Evolutionary conservation across 1,140 invertebrate species (phyloP).

Genomic region (Pinna nobilis): DNA sequence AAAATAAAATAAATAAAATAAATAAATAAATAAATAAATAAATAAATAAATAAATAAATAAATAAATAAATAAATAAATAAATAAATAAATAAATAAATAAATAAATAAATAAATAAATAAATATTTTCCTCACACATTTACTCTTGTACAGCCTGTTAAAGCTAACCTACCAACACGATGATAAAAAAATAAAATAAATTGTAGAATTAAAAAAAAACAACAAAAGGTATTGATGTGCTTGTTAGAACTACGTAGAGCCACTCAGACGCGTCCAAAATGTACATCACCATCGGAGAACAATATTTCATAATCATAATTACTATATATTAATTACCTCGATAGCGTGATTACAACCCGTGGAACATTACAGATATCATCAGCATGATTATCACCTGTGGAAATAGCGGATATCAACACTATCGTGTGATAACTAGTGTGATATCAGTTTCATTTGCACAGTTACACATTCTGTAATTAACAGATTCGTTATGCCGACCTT

Average conservation of each 20-base stretch:
- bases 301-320: too few relatives aligned
- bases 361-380: too few relatives aligned
- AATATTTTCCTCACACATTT: background rate
- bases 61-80: slow-evolving; percentile 3
- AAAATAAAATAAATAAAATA: background rate
- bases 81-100: slow-evolving; percentile 3
- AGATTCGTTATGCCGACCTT: too few relatives aligned
- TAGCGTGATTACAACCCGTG: too few relatives aligned
- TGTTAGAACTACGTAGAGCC: background rate
- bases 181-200: background rate
- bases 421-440: too few relatives aligned
- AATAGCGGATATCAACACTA: too few relatives aligned
- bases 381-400: too few relatives aligned
- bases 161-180: background rate
- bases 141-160: background rate
- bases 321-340: too few relatives aligned
- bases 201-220: background rate
- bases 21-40: slow-evolving; percentile 3
- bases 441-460: too few relatives aligned
- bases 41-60: slow-evolving; percentile 3
- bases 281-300: background rate
- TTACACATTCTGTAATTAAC: too few relatives aligned
- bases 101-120: slow-evolving; percentile 3
- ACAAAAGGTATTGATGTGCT: background rate
- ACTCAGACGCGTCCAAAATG: background rate